phyloP scores from a whole-genome alignment of 2,888 invertebrate species.

The Stramonita haemastoma region DNA sequence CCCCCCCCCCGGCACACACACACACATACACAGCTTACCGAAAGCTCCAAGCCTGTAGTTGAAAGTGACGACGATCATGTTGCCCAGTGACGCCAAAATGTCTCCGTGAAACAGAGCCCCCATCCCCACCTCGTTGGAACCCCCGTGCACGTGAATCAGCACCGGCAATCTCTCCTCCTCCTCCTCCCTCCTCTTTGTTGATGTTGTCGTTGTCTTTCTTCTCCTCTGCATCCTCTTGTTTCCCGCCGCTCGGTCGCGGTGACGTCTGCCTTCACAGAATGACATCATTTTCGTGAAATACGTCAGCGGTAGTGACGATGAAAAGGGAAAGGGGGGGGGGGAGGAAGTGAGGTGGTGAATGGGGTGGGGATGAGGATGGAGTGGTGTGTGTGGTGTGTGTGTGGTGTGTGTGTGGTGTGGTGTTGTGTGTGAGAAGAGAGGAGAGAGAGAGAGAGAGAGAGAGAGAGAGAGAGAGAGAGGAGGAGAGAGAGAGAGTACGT shows the following conservation, averaged over 20 bases:
- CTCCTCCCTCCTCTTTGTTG: background rate
- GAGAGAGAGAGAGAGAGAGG: no score
- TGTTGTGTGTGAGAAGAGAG: background rate
- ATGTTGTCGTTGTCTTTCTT: background rate
- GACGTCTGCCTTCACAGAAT: slow-evolving; percentile 40
- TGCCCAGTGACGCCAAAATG: slow-evolving; percentile 55
- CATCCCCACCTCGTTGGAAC: slow-evolving; percentile 64
- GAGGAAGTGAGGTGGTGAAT: no score
- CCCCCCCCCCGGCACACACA: background rate
- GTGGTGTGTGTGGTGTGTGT: no score
- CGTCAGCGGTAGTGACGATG: background rate
- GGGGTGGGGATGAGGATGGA: no score
- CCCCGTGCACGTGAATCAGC: slow-evolving; percentile 63
- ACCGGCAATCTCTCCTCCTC: slow-evolving; percentile 47
- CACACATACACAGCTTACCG: slow-evolving; percentile 50
- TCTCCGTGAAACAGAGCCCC: slow-evolving; percentile 63
- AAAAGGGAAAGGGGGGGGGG: background rate
- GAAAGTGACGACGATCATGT: slow-evolving; percentile 61
- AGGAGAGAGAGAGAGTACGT: no score
- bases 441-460: background rate
- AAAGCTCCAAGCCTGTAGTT: slow-evolving; percentile 63
- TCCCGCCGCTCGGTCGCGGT: background rate
- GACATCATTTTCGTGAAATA: background rate
- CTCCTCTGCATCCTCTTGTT: background rate
- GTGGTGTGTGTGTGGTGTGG: background rate